Base-by-base conservation (phyloP, 2,888 invertebrate species). In the Tachina fera region DNA sequence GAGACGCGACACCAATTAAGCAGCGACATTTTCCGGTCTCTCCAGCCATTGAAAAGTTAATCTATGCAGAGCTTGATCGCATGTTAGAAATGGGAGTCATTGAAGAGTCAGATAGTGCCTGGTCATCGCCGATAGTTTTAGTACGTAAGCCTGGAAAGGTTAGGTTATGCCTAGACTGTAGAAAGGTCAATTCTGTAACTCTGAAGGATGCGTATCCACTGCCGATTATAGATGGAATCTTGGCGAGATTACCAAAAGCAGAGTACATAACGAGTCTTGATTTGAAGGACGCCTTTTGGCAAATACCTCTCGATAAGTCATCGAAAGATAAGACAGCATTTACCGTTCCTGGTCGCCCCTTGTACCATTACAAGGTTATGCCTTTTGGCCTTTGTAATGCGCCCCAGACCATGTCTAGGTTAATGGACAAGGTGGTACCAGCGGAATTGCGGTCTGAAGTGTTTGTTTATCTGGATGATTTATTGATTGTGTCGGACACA, bases 191-290 rank as follows among this genome's bases (percentile, higher is more conserved):
- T 31, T 9, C 16, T 9, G 76, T 76, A 9, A 82, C 74, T 10
- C 10, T 51, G 13, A 75, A 83, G 47, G 87, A 88, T 77, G 88
- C 86, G 9, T 87, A 87, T 67, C 86, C 88, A 1, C 31, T 88
- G n/a, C 79, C 87, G 3, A 71, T 72, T 51, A 79, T 87, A 1
- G 84, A 87, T 9, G 81, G 82, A 4, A 86, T 88, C 11, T 61
- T 87, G 9, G 61, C 74, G n/a, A 47, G 87, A 3, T 63, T 85
- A 13, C 83, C 80, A 0, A 75, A 79, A 16, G 83, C 87, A 11
- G 56, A 74, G 3, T 80, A 49, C 16, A 83, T 87, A n/a, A 58
- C 68, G 56, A 80, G 72, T n/a, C 51, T 87, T 5, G 80, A 87
- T 58, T 22, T 86, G 13, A 85, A 78, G 49, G 60, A 72, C n/a